Percentiles rank a stretch among this genome's conserved stretches.
Evolutionary conservation across 2,888 invertebrate species (phyloP).

Genomic region (Sarcophaga caerulescens): DNA sequence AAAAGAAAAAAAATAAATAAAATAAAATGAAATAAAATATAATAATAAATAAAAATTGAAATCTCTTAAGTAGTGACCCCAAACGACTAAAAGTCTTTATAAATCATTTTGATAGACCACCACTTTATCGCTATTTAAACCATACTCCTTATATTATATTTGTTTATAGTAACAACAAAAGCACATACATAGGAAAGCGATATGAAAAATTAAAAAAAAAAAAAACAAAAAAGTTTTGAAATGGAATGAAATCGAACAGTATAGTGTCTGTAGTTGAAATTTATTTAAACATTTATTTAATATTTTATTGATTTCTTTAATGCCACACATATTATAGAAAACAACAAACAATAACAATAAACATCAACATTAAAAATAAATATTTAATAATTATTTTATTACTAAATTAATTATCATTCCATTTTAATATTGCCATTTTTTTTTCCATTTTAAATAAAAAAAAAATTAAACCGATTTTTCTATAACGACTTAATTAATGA

Average conservation of each 20-base stretch:
- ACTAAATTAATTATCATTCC: conserved; percentile 62
- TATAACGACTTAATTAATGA: conserved; percentile 29
- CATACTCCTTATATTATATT: not conserved
- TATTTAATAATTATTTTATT: conserved; percentile 65
- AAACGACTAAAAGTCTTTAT: conserved; percentile 59
- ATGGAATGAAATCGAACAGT: conserved; percentile 9
- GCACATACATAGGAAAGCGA: not conserved
- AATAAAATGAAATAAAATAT: not conserved
- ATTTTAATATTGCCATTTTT: conserved; percentile 38
- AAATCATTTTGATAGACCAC: conserved; percentile 68
- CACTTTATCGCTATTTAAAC: conserved; percentile 64
- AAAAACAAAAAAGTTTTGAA: too few relatives aligned
- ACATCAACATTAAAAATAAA: conserved; percentile 68
- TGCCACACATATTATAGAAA: conserved; percentile 65
- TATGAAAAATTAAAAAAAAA: not conserved
- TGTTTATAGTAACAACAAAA: not conserved
- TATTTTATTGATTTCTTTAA: conserved; percentile 52
- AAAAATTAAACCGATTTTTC: not conserved
- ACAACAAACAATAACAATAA: conserved; percentile 69
- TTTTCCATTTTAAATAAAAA: not conserved
- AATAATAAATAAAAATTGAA: conserved; percentile 39
- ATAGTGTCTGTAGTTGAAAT: conserved; percentile 22
- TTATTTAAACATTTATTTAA: conserved; percentile 30
- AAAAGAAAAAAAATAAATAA: not conserved
- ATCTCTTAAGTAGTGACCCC: conserved; percentile 62